Conservation (phyloP, 2,113 vertebrate species). For the Ginglymostoma cirratum region DNA sequence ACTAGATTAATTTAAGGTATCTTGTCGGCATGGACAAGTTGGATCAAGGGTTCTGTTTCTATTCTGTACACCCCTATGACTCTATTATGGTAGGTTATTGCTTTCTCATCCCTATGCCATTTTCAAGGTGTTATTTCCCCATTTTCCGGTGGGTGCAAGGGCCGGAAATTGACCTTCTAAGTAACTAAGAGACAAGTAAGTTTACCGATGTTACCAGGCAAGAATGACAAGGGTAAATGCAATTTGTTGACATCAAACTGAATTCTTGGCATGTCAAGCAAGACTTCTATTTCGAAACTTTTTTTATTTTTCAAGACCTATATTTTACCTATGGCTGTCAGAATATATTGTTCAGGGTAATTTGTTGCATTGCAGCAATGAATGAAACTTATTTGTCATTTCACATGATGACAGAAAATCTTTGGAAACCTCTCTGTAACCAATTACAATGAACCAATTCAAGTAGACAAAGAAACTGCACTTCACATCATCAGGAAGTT, state of each 20-base stretch:
- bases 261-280: background rate
- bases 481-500: background rate
- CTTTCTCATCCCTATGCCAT: background rate
- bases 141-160: background rate
- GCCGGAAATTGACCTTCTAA: background rate
- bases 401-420: background rate
- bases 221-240: background rate
- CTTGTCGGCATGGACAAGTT: no score
- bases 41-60: no score
- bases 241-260: background rate
- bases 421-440: background rate
- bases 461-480: background rate
- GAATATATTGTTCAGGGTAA: background rate
- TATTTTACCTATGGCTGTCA: background rate
- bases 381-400: background rate
- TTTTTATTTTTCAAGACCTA: background rate
- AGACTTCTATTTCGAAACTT: background rate
- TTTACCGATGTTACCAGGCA: background rate
- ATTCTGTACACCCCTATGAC: no score
- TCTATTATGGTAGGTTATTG: background rate
- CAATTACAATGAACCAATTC: background rate
- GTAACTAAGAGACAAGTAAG: background rate
- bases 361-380: background rate
- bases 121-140: background rate
- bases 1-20: no score